These are phyloP conservation scores for Synergus itoensis DNA, from an alignment of 2,888 invertebrate species.

Conservation along the genomic window DNA sequence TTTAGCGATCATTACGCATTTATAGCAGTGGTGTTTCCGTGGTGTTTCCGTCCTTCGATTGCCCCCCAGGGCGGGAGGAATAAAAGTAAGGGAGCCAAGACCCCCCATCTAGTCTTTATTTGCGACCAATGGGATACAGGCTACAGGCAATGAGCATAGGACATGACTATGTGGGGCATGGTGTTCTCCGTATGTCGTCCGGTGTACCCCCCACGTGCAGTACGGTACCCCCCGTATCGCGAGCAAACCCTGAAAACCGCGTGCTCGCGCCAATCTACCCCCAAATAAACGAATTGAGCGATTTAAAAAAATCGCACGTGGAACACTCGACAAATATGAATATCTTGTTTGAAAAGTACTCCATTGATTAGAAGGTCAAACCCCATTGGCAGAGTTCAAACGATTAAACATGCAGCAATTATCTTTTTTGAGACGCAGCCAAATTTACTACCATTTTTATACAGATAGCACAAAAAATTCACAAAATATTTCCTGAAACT, in stretches of 20 bases:
- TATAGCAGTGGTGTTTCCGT: constrained; percentile 72
- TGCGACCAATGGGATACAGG: constrained; percentile 66
- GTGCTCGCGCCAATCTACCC: constrained; percentile 50
- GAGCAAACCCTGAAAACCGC: constrained; percentile 63
- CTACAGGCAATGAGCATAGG: constrained; percentile 57
- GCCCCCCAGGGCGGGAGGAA: constrained; percentile 65
- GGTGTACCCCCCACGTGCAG: constrained; percentile 71
- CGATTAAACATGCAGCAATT: neutral
- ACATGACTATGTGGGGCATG: constrained; percentile 69
- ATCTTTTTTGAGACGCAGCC: neutral
- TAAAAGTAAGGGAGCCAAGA: constrained; percentile 66
- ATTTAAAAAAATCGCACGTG: neutral
- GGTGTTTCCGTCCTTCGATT: constrained; percentile 70
- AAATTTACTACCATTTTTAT: too few species aligned
- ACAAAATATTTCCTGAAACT: too few species aligned
- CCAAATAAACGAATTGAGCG: constrained; percentile 33
- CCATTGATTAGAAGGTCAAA: neutral
- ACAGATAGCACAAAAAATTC: too few species aligned
- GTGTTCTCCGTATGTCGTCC: constrained; percentile 73
- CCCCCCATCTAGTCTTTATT: constrained; percentile 77
- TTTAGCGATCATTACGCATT: constrained; percentile 74
- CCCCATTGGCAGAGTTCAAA: neutral
- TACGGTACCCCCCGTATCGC: constrained; percentile 63
- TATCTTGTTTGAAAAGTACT: neutral
- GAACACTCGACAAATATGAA: neutral